phyloP scores from a whole-genome alignment of 2,797 vertebrate genomes.

The Anguilla obscura region DNA sequence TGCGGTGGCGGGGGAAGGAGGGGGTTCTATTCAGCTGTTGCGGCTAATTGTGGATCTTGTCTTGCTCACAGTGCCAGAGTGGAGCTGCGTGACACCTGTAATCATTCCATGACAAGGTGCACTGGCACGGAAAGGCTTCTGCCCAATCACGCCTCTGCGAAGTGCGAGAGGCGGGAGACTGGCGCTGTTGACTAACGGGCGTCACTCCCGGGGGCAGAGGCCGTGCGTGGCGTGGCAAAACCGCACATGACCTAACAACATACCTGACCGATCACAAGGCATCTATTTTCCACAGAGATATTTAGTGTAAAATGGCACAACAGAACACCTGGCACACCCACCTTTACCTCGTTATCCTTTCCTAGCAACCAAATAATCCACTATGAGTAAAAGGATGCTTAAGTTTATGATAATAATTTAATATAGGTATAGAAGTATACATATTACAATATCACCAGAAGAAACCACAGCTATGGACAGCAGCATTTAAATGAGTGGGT shows the following conservation, averaged over 20 bases:
- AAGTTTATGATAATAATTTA: too few species aligned
- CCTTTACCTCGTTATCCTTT: background rate
- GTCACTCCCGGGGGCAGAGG: background rate
- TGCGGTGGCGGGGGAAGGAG: background rate
- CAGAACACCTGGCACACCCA: background rate
- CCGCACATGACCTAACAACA: background rate
- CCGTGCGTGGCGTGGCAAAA: background rate
- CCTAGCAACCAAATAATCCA: background rate
- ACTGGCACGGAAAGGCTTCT: constrained; percentile 5
- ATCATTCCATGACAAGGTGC: constrained; percentile 38
- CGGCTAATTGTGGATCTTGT: constrained; percentile 25
- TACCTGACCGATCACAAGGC: background rate
- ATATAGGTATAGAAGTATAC: background rate
- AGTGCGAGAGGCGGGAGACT: background rate
- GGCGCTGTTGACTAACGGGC: background rate
- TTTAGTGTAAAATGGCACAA: background rate
- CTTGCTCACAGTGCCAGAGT: constrained; percentile 26
- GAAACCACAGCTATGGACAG: background rate
- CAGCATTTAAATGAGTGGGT: constrained; percentile 5
- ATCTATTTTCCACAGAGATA: background rate
- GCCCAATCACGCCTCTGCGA: constrained; percentile 30
- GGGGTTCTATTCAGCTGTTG: constrained; percentile 16
- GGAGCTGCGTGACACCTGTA: constrained; percentile 5
- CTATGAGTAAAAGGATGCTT: background rate
- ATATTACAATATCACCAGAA: background rate